Evolutionary conservation across 1,140 invertebrate species (phyloP).

Genomic region (Oryctes rhinoceros): DNA sequence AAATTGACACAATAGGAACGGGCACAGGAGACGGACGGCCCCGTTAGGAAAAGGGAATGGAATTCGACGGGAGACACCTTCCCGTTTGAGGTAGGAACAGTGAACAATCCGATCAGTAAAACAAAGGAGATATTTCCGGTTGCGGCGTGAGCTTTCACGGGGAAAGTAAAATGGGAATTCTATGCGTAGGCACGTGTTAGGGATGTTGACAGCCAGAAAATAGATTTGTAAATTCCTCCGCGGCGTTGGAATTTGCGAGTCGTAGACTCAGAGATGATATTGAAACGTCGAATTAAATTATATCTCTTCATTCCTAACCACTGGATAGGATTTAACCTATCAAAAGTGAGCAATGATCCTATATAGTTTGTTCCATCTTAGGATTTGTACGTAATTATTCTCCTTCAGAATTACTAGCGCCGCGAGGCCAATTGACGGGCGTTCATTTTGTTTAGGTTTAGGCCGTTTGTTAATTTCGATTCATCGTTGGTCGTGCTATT

Average conservation of each 20-base stretch:
- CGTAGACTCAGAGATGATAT: not conserved
- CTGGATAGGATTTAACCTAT: not conserved
- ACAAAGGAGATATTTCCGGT: constrained; percentile 32
- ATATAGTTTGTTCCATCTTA: no score
- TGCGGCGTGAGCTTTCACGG: not conserved
- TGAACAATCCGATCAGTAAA: constrained; percentile 3
- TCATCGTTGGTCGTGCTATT: no score
- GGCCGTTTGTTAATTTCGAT: no score
- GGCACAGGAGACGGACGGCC: not conserved
- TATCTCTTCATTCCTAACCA: not conserved
- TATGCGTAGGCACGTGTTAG: constrained; percentile 31
- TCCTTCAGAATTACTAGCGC: no score
- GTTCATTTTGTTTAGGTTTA: no score
- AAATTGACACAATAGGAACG: not conserved
- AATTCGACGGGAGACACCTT: not conserved
- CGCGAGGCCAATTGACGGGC: no score
- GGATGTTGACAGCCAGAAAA: constrained; percentile 33
- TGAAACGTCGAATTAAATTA: constrained; percentile 28
- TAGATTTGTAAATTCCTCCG: constrained; percentile 28
- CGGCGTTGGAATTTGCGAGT: not conserved
- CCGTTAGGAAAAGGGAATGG: not conserved
- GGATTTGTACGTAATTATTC: no score
- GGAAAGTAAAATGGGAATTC: constrained; percentile 36
- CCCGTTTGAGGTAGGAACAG: not conserved
- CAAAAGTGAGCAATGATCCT: not conserved